phyloP scores from a whole-genome alignment of 2,888 invertebrate species.

The Eupithecia tripunctaria region DNA sequence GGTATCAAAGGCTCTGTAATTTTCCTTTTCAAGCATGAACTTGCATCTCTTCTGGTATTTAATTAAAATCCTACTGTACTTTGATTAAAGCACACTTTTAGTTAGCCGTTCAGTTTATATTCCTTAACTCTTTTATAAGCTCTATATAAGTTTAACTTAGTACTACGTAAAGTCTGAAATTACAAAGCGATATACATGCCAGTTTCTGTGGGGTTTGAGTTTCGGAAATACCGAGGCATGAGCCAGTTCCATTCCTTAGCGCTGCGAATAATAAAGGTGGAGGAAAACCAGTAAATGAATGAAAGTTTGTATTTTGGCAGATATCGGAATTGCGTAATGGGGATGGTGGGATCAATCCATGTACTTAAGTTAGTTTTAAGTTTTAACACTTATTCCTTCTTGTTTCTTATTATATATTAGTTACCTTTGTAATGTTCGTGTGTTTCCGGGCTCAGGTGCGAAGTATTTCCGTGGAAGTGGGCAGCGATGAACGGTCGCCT shows the following conservation, averaged over 20 bases:
- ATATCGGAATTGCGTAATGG: no score
- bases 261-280: no score
- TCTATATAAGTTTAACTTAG: not conserved
- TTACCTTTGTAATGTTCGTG: conserved; percentile 86
- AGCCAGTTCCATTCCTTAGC: no score
- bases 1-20: not conserved
- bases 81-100: not conserved
- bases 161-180: not conserved
- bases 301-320: no score
- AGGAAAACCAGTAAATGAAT: no score
- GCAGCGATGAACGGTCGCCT: conserved; percentile 80
- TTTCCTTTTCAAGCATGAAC: not conserved
- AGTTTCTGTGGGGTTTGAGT: not conserved
- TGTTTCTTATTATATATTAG: no score
- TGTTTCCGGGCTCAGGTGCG: conserved; percentile 80
- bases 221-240: no score
- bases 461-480: conserved; percentile 87
- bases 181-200: not conserved
- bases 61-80: not conserved
- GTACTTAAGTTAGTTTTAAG: no score
- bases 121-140: not conserved
- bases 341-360: no score
- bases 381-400: no score
- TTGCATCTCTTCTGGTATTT: not conserved
- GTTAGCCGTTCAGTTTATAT: not conserved